Base-by-base conservation (phyloP, 1,140 invertebrate genomes). In the Hycleus cichorii region DNA sequence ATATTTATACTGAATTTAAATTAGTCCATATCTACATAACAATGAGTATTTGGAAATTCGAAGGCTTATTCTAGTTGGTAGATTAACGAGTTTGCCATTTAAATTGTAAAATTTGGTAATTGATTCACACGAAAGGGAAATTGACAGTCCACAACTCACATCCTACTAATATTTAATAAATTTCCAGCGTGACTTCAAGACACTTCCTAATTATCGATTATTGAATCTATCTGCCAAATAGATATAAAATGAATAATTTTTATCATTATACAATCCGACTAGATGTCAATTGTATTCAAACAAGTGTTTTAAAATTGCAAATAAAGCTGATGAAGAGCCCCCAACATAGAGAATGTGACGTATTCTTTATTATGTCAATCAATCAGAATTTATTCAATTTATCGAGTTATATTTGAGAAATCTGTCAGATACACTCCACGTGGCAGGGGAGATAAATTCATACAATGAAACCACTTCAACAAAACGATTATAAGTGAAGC, bases 381-480 rank as follows among this genome's bases (percentile, higher is more conserved):
- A 57, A 57, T 61, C 59, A 61, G 51, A 57, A 57, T 55, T 55
- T 52, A 61, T 61, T 61, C 54, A 61, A 52, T 61, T 61, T 61
- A 47, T 40, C 49, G 48, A 44, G 47, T 61, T 57, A 57, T 57
- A 57, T 61, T 57, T 51, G 59, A 61, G 59, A 53, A 61, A 61
- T 61, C 54, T 57, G 59, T 61, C 59, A 58, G 59, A 24, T 49
- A 44, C 59, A 56, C 44, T 32, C 18, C 52, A 49, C 42, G 53
- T 54, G 47, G 47, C 24, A 47, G 40, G 59, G 32, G 32, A 61
- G 59, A 61, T 61, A 61, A 61, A 61, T 27, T 52, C 49, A 25
- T 27, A 61, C 55, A 61, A 61, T 61, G 59, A 61, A 57, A 61
- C 59, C 55, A 61, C 59, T 57, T 57, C 44, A 57, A 27, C 46